A percentile compares a stretch with the other conserved stretches of the same genome.
These are phyloP conservation scores for Caradrina kadenii DNA, from an alignment of 2,888 invertebrate genomes.

Conservation along the genomic window DNA sequence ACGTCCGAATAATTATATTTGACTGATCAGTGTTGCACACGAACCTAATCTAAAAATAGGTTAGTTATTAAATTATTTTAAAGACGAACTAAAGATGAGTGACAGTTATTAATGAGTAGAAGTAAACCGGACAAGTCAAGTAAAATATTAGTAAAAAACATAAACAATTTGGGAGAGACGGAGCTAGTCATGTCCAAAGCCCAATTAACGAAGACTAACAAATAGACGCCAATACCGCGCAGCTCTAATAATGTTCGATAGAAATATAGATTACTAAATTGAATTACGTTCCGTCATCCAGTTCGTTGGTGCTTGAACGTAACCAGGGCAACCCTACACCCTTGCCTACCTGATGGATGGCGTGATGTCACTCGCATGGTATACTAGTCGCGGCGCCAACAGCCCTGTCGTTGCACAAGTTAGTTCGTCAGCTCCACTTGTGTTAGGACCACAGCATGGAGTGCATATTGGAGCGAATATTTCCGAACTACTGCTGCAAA, in stretches of 20 bases:
- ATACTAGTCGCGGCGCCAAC: background rate
- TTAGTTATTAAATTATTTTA: too few species aligned
- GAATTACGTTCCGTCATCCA: background rate
- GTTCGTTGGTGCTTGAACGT: background rate
- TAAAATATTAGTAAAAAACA: background rate
- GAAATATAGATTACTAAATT: background rate
- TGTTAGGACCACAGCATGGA: background rate
- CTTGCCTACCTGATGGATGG: background rate
- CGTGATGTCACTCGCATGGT: background rate
- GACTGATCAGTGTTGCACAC: background rate
- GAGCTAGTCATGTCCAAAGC: background rate
- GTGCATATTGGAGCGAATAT: background rate
- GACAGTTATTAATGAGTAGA: background rate
- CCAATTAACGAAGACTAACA: background rate
- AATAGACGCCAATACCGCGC: background rate
- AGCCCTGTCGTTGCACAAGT: too few species aligned
- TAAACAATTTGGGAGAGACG: background rate
- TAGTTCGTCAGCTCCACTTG: too few species aligned
- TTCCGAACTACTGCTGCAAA: background rate
- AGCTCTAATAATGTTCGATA: background rate
- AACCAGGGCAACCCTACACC: background rate
- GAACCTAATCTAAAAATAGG: too few species aligned
- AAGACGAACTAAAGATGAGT: background rate
- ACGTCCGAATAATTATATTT: slow-evolving; percentile 7
- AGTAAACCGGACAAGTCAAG: background rate